A percentile compares a stretch with the other conserved stretches of the same genome.
phyloP scores from a whole-genome alignment of 2,888 invertebrate species.

The Glaucopsyche alexis region DNA sequence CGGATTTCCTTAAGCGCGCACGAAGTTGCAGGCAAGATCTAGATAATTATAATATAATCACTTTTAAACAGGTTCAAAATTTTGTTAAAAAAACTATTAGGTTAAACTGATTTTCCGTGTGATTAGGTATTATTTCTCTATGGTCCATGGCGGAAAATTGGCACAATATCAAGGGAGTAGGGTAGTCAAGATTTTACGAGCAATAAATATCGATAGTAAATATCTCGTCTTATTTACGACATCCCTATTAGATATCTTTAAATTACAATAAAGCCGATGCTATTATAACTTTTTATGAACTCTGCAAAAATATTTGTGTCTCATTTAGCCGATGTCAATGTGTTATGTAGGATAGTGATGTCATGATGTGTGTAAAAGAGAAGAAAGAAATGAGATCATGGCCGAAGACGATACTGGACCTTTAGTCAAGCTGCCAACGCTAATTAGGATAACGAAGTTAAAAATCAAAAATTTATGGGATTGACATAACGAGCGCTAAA shows the following conservation, averaged over 20 bases:
- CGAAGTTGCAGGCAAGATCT: too few species aligned
- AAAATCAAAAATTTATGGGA: too few species aligned
- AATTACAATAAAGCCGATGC: background rate
- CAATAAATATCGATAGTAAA: background rate
- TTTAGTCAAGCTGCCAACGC: too few species aligned
- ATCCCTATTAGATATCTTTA: background rate
- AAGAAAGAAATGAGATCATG: background rate
- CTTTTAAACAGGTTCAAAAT: too few species aligned
- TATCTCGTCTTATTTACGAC: background rate
- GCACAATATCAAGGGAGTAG: slow-evolving; percentile 16
- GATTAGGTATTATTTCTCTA: slow-evolving; percentile 8
- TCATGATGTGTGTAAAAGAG: background rate
- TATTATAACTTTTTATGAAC: too few species aligned
- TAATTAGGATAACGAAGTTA: too few species aligned
- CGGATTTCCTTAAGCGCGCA: too few species aligned
- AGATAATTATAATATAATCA: too few species aligned
- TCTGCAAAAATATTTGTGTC: too few species aligned
- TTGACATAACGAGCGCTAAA: too few species aligned
- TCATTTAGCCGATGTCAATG: too few species aligned
- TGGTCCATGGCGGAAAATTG: background rate
- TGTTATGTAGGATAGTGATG: background rate
- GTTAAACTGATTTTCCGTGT: slow-evolving; percentile 7
- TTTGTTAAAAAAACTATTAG: too few species aligned
- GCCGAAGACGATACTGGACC: background rate
- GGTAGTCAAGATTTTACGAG: slow-evolving; percentile 8